Percentiles rank a stretch among this genome's conserved stretches.
Conservation (phyloP, 1,140 invertebrate species). For the Bathynomus jamesi region DNA sequence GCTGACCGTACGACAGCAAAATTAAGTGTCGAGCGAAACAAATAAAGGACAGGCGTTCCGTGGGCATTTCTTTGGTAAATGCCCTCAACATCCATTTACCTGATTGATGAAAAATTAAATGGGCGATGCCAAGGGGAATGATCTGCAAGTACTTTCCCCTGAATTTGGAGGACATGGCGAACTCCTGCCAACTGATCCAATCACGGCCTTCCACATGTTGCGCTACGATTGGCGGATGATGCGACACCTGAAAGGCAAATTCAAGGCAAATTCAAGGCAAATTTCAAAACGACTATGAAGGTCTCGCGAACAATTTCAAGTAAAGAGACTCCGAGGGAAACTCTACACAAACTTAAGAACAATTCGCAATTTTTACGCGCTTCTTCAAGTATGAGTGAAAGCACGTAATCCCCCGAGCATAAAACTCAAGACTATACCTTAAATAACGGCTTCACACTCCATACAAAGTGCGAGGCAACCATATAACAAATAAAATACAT, state of each 20-base stretch:
- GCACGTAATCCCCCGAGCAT: too few species aligned
- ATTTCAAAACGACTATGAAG: neutral
- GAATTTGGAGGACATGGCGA: conserved; percentile 97
- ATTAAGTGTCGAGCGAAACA: too few species aligned
- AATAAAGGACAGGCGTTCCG: too few species aligned
- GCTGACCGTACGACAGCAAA: too few species aligned
- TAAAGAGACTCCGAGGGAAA: neutral
- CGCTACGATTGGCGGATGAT: conserved; percentile 95
- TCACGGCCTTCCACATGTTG: conserved; percentile 75
- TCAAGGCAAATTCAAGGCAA: neutral
- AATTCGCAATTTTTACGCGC: too few species aligned
- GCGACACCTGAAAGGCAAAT: conserved; percentile 59
- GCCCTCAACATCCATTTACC: too few species aligned
- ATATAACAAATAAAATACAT: too few species aligned
- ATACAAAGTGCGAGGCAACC: too few species aligned
- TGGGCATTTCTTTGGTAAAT: too few species aligned
- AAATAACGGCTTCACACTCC: too few species aligned
- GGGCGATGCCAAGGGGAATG: conserved; percentile 79
- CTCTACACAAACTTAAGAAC: neutral
- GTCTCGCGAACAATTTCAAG: too few species aligned
- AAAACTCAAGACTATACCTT: neutral
- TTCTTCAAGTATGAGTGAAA: too few species aligned
- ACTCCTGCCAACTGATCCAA: conserved; percentile 96
- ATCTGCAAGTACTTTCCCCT: conserved; percentile 93
- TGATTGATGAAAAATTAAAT: conserved; percentile 62